Conservation (phyloP, 1,140 invertebrate species). For the Cecropterus lyciades region DNA sequence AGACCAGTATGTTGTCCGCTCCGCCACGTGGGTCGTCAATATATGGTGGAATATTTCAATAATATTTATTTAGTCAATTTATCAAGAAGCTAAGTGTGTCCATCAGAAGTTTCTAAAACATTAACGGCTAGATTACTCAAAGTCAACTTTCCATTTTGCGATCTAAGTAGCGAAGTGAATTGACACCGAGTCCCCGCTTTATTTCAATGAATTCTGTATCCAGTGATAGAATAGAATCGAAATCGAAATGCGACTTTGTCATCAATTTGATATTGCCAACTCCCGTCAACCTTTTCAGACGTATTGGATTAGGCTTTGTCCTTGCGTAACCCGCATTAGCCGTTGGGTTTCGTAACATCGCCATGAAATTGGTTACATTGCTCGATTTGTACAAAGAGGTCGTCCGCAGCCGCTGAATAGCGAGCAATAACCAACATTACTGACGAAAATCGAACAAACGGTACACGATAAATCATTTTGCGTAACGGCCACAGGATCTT, state of each 20-base stretch:
- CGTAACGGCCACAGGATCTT: conserved; percentile 17
- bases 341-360: conserved; percentile 8
- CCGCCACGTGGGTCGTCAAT: no score
- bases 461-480: conserved; percentile 15
- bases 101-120: no score
- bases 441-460: conserved; percentile 17
- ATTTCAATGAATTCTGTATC: neutral
- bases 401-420: neutral
- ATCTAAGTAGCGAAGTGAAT: neutral
- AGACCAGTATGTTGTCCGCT: no score
- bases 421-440: conserved; percentile 1
- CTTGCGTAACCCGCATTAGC: conserved; percentile 26
- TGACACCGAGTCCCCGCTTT: neutral
- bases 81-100: no score
- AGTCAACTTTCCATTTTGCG: no score
- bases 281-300: conserved; percentile 26
- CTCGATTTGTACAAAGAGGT: conserved; percentile 5
- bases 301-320: conserved; percentile 20
- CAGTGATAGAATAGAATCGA: neutral
- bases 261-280: conserved; percentile 7
- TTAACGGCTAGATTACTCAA: no score
- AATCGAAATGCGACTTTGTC: conserved; percentile 9
- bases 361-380: conserved; percentile 30
- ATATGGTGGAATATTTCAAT: no score
- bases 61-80: no score